A percentile compares a stretch with the other conserved stretches of the same genome.
Evolutionary conservation across 2,113 vertebrate genomes (phyloP).

Genomic region (Campylomormyrus tamandua): DNA sequence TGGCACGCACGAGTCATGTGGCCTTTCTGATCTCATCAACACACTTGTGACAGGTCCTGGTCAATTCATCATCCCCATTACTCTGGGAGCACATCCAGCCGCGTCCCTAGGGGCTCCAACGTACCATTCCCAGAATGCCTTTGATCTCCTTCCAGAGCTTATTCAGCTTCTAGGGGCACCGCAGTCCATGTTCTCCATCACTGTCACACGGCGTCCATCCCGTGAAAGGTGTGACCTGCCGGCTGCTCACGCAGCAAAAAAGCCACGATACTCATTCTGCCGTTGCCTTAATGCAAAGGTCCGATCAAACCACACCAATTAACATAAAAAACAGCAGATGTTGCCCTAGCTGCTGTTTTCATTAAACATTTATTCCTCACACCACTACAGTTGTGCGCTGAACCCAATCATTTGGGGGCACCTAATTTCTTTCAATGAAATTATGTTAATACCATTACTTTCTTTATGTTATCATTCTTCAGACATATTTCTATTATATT

Average conservation of each 20-base stretch:
- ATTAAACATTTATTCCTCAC: not conserved
- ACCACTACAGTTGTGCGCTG: not conserved
- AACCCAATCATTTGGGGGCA: not conserved
- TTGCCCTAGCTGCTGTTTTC: not conserved
- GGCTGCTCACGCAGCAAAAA: not conserved
- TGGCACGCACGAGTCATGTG: not conserved
- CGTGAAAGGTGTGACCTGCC: not conserved
- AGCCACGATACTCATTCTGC: not conserved
- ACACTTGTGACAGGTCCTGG: not conserved
- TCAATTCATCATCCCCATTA: not conserved
- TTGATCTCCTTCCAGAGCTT: not conserved
- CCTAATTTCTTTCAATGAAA: not conserved
- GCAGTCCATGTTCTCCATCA: not conserved
- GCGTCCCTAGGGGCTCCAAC: not conserved
- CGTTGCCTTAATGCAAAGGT: not conserved
- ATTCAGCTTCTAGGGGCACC: not conserved
- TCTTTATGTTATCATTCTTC: not conserved
- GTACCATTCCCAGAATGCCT: not conserved
- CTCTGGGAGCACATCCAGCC: not conserved
- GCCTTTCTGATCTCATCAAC: not conserved
- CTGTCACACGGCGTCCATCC: not conserved
- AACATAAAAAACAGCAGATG: not conserved
- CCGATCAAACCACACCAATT: not conserved
- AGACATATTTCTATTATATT: no score
- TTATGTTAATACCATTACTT: not conserved